Percentiles rank a stretch among this genome's conserved stretches.
phyloP scores from a whole-genome alignment of 2,797 vertebrate genomes.

The Sebastes minor region DNA sequence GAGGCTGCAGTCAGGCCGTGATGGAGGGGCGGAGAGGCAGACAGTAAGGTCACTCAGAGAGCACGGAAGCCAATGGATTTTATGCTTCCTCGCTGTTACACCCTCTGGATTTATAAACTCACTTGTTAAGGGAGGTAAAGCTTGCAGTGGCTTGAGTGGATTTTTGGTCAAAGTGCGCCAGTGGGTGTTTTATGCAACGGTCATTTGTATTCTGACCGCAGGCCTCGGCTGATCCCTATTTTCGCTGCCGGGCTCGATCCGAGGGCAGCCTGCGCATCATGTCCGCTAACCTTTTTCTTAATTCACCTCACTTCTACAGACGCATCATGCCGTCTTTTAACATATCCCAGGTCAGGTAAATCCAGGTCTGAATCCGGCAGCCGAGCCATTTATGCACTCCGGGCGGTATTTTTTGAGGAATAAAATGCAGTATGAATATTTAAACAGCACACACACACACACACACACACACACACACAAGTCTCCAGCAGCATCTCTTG shows the following conservation, averaged over 20 bases:
- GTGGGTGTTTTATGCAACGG: slow-evolving; percentile 44
- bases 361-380: slow-evolving; percentile 17
- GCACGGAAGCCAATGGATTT: slow-evolving; percentile 54
- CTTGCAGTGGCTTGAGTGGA: slow-evolving; percentile 30
- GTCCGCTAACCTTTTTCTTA: background rate
- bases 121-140: slow-evolving; percentile 52
- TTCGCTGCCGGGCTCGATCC: background rate
- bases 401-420: slow-evolving; percentile 44
- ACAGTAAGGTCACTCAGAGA: slow-evolving; percentile 62
- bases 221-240: slow-evolving; percentile 19
- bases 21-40: slow-evolving; percentile 41
- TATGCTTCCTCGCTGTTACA: slow-evolving; percentile 57
- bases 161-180: slow-evolving; percentile 55
- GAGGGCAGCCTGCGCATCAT: slow-evolving; percentile 5
- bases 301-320: slow-evolving; percentile 13
- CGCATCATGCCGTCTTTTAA: background rate
- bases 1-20: slow-evolving; percentile 26
- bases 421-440: slow-evolving; percentile 46
- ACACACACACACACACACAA: background rate
- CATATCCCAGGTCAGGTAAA: slow-evolving; percentile 15
- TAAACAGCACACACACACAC: slow-evolving; percentile 28
- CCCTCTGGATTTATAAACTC: slow-evolving; percentile 59
- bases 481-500: slow-evolving; percentile 8
- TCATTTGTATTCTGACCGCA: slow-evolving; percentile 42
- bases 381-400: slow-evolving; percentile 23